Evolutionary conservation across 2,888 invertebrate species (phyloP).

Genomic region (Lasius platythorax): DNA sequence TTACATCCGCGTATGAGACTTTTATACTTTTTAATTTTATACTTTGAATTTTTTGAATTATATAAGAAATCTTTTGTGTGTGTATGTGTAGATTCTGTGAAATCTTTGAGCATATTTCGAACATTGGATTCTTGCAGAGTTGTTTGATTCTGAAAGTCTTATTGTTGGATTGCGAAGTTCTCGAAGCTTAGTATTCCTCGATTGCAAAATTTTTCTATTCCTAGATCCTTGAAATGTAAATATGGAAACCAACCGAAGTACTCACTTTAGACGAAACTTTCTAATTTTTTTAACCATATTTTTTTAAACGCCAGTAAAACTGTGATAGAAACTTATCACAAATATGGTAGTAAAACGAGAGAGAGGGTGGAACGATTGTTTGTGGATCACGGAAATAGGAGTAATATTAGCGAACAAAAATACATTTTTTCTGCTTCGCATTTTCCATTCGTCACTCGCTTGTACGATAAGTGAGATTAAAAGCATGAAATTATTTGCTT

Average conservation of each 20-base stretch:
- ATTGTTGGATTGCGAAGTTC: background rate
- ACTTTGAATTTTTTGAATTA: conserved; percentile 3
- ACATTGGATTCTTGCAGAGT: background rate
- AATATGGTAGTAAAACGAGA: conserved; percentile 15
- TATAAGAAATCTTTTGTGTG: background rate
- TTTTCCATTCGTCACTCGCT: background rate
- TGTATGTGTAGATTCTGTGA: background rate
- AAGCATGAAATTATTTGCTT: conserved; percentile 60
- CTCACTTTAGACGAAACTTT: background rate
- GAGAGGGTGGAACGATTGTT: background rate
- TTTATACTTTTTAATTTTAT: conserved; percentile 1
- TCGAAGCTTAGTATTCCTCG: background rate
- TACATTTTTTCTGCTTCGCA: conserved; percentile 28
- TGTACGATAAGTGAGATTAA: conserved; percentile 3
- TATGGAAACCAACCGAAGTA: background rate
- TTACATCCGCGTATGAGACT: background rate
- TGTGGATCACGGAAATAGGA: conserved; percentile 2
- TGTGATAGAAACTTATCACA: background rate
- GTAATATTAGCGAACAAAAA: background rate
- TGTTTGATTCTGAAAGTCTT: conserved; percentile 13
- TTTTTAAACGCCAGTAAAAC: conserved; percentile 19
- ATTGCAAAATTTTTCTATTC: conserved; percentile 30
- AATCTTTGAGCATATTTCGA: background rate
- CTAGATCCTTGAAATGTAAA: conserved; percentile 1
- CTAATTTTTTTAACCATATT: background rate